These are phyloP conservation scores for Nesoenas mayeri DNA, from an alignment of 2,113 vertebrate species.

Conservation along the genomic window DNA sequence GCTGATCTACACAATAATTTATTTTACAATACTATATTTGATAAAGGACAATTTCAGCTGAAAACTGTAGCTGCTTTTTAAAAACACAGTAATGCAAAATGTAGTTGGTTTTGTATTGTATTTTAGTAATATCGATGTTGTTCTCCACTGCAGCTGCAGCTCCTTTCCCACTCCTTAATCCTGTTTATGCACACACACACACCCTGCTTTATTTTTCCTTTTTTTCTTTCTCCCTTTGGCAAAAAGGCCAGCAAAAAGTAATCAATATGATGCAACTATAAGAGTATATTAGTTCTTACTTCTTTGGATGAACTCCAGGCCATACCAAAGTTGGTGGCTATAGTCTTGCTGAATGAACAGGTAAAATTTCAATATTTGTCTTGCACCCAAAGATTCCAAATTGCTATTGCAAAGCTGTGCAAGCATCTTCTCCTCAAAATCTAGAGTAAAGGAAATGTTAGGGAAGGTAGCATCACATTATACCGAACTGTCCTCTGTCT, in stretches of 20 bases:
- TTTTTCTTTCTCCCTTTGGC: not conserved
- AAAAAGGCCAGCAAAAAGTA: not conserved
- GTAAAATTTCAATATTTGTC: not conserved
- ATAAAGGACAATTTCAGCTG: not conserved
- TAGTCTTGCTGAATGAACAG: not conserved
- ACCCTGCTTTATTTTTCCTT: not conserved
- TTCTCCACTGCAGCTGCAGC: not conserved
- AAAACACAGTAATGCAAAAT: not conserved
- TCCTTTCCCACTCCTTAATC: not conserved
- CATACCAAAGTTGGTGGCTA: not conserved
- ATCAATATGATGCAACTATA: not conserved
- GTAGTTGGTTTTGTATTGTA: not conserved
- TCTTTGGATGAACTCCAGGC: not conserved
- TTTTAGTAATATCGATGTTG: not conserved
- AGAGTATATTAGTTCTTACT: not conserved
- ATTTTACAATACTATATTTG: not conserved
- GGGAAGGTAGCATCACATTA: not conserved
- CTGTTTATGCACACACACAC: not conserved
- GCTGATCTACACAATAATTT: not conserved
- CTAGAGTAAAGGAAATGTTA: not conserved
- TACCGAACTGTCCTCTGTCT: not conserved
- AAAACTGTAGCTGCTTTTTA: not conserved
- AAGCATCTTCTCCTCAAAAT: not conserved
- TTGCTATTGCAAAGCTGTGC: not conserved
- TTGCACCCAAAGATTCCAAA: not conserved